Evolutionary conservation across 1,140 invertebrate species (phyloP), one percentile per base, ranked within the genome.

Genomic region (Proctacanthus coquilletti): DNA sequence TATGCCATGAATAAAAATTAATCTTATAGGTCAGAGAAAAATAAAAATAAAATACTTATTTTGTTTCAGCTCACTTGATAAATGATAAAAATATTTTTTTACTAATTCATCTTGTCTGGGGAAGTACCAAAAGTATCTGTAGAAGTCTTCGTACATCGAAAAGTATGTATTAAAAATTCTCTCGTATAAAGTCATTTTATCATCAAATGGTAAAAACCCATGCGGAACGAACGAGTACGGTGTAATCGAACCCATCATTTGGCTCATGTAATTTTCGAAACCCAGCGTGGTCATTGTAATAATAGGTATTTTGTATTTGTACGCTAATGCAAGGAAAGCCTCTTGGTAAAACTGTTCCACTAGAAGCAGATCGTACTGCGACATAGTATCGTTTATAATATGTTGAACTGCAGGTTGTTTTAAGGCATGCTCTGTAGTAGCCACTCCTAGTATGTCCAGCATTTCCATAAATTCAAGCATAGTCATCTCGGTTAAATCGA

Each of bases 321-420:
- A 39, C 2, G 52, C 56, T 34, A 66, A 45, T 4, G 53, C 51
- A 5, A 61, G 39, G 17, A 62, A 49, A 2, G 60, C 48, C 36
- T 65, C 63, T 39, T 59, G 53, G 31, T 52, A 53, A 44, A 63
- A 61, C 25, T 55, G 47, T 34, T 64, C 60, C 1, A 53, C 48
- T 18, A 67, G 50, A 17, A 65, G 39, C 0, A 64, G 35, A 52
- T 67, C 65, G 32, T 58, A 66, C 0, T 56, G 43, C 4, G 53
- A 47, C 0, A 51, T 6, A 18, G 45, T 40, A 8, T 53, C 47
- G 33, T 54, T 45, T 13, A 66, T 56, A 15, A 66, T 42, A 0
- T 52, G 38, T 51, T 60, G 53, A 3, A 66, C 50, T 34, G 53
- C 48, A 3, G 55, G 49, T 21, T 59, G 50, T 0, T 44, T 45